Evolutionary conservation across 2,888 invertebrate genomes (phyloP).

Genomic region (Drosophila anceps): DNA sequence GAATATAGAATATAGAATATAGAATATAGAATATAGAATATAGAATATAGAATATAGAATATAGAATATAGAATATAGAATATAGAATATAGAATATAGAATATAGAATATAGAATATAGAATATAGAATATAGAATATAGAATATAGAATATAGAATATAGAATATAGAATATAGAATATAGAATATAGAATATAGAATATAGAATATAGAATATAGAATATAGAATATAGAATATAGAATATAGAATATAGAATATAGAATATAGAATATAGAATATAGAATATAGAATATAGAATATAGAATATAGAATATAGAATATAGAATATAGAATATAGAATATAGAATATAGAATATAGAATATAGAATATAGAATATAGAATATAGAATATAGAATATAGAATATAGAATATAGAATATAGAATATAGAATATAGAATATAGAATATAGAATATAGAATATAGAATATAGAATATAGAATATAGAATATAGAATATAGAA

Average conservation of each 20-base stretch:
- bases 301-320: conserved; percentile 1
- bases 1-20: conserved; percentile 15
- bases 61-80: conserved; percentile 3
- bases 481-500: conserved; percentile 1
- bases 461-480: conserved; percentile 1
- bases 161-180: conserved; percentile 6
- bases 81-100: neutral
- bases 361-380: conserved; percentile 1
- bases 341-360: conserved; percentile 1
- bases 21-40: conserved; percentile 9
- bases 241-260: conserved; percentile 1
- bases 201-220: conserved; percentile 6
- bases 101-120: conserved; percentile 5
- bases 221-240: conserved; percentile 9
- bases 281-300: conserved; percentile 1
- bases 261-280: conserved; percentile 1
- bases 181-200: conserved; percentile 3
- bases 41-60: conserved; percentile 13
- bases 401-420: conserved; percentile 1
- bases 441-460: conserved; percentile 1
- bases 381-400: conserved; percentile 1
- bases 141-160: conserved; percentile 3
- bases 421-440: neutral
- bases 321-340: conserved; percentile 1
- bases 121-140: neutral